Conservation (phyloP, 30 jellyfish, hydroid and myxozoan species). For the Hydractinia symbiolongicarpus region DNA sequence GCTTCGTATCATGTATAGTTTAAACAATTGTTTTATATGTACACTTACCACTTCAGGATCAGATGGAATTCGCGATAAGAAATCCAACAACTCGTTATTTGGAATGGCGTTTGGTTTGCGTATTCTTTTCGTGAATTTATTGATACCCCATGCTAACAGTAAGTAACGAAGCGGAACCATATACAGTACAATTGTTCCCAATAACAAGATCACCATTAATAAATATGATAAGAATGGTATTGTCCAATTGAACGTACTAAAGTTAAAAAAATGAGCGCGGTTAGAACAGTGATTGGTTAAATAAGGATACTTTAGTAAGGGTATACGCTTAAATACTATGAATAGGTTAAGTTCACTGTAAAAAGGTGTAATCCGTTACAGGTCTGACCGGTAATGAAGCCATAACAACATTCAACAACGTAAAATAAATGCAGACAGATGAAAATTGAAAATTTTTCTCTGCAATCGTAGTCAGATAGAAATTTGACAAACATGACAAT, state of each 20-base stretch:
- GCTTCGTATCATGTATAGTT: no score
- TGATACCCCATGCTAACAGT: conserved; percentile 87
- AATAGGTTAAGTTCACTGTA: no score
- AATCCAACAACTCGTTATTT: conserved; percentile 80
- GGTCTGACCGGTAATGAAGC: background rate
- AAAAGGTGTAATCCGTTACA: background rate
- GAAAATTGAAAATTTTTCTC: no score
- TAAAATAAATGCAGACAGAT: no score
- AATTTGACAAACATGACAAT: no score
- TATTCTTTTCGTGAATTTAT: conserved; percentile 83
- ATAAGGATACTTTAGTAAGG: no score
- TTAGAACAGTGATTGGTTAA: background rate
- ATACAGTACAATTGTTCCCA: conserved; percentile 76
- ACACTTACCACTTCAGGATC: conserved; percentile 92
- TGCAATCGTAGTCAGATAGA: no score
- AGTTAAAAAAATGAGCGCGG: background rate
- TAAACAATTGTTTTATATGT: background rate
- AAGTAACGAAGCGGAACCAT: conserved; percentile 78
- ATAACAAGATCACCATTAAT: conserved; percentile 65
- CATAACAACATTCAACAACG: background rate
- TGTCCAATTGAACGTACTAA: conserved; percentile 87
- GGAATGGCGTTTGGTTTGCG: conserved; percentile 93
- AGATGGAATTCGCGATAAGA: conserved; percentile 84
- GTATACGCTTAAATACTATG: no score
- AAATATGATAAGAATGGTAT: conserved; percentile 85